Percentiles rank a stretch among this genome's conserved stretches.
Evolutionary conservation across 2,888 invertebrate species (phyloP).

Genomic region (Rutpela maculata): DNA sequence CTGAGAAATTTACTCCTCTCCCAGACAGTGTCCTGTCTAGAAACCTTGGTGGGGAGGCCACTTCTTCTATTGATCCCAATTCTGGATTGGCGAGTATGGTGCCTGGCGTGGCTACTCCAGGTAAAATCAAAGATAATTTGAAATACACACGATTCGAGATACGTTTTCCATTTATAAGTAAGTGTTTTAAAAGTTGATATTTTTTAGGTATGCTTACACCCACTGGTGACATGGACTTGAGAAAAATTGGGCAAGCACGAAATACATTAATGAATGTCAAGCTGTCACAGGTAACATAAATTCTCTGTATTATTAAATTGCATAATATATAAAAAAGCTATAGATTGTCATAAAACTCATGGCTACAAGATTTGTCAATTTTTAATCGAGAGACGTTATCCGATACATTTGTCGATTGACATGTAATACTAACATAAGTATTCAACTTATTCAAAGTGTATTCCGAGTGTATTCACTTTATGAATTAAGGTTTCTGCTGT

Average conservation of each 20-base stretch:
- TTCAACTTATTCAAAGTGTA: no score
- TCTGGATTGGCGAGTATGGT: conserved; percentile 92
- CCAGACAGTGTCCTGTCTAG: conserved; percentile 96
- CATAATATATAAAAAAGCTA: no score
- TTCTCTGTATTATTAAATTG: background rate
- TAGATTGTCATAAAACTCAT: no score
- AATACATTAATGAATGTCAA: conserved; percentile 99
- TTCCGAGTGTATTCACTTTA: no score
- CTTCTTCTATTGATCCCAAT: conserved; percentile 87
- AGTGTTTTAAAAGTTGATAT: background rate
- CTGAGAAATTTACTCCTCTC: conserved; percentile 97
- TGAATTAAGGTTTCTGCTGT: no score
- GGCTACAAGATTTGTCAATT: no score
- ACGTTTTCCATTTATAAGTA: background rate
- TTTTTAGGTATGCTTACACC: conserved; percentile 84
- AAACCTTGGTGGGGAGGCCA: conserved; percentile 89
- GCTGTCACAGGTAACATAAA: conserved; percentile 83
- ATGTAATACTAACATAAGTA: no score
- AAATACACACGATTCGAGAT: no score
- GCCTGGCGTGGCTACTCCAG: conserved; percentile 90
- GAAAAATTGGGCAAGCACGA: conserved; percentile 99
- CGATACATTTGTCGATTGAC: no score
- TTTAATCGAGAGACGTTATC: no score
- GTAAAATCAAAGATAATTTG: conserved; percentile 45
- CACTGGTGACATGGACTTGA: conserved; percentile 94